Base-by-base conservation (phyloP, 2,888 invertebrate species). In the Agrenia bidenticulata region DNA sequence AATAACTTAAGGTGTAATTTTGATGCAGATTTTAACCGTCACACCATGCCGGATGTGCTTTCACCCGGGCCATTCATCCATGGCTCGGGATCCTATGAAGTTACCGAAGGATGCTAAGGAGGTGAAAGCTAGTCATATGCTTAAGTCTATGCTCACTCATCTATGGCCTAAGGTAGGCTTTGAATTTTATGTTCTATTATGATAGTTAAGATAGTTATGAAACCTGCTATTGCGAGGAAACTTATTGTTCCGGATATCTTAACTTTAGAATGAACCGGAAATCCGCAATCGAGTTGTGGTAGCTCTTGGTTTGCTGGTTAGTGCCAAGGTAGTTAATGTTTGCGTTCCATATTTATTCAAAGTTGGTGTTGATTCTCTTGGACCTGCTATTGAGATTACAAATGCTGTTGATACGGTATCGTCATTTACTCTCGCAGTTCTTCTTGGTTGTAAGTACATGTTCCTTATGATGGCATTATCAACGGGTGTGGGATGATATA, bases 301-400 rank as follows among this genome's bases (percentile, higher is more conserved):
- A 51, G 94, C 99, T 5, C 80, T 94, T 56, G 86, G 89, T 1
- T 83, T 94, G 54, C 82, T 94, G 59, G 85, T 89, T 59, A 87
- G 89, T 45, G 91, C 93, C 32, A 94, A 98, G 84, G 79, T 93
- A 60, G 81, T 95, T 78, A 97, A 92, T 78, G 94, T 97, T 1
- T 83, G 87, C 55, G 97, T 99, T 24, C 99, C 99, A 13, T 97
- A 98, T 82, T 81, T 97, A 64, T 96, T 99, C 81, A 97, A 98
- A 81, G 89, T 92, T 78, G 89, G 90, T 0, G 86, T 99, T 65
- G 98, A 99, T 79, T 86, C 87, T 74, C 85, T 97, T 69, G 95
- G 94, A 78, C 79, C 81, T 27, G 81, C 82, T 5, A 80, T 84
- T 7, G 88, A 87, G 64, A 85, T 92, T 85, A 86, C 86, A 26